These are phyloP conservation scores for Litocranius walleri DNA, from an alignment of 2,113 vertebrate species.

Conservation along the genomic window DNA sequence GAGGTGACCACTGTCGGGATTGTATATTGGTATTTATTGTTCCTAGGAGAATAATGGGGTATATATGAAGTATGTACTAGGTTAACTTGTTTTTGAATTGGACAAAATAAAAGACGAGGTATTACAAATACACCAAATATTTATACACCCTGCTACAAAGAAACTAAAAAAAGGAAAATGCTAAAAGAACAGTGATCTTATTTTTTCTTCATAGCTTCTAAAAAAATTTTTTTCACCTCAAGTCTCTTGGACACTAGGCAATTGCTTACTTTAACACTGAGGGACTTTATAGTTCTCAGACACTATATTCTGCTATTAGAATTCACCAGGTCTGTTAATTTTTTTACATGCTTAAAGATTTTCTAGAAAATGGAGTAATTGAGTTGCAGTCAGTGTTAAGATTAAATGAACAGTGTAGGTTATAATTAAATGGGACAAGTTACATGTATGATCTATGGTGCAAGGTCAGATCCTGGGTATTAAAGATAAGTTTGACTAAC, in stretches of 20 bases:
- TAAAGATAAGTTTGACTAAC: not conserved
- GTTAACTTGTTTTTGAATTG: not conserved
- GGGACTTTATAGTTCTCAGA: not conserved
- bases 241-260: not conserved
- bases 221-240: not conserved
- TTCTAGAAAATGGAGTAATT: not conserved
- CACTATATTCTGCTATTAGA: constrained; percentile 16
- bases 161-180: not conserved
- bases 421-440: constrained; percentile 1
- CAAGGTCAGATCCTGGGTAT: constrained; percentile 8
- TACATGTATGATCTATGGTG: not conserved
- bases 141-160: constrained; percentile 1
- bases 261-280: not conserved
- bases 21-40: not conserved
- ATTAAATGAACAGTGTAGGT: not conserved
- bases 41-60: not conserved
- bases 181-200: not conserved
- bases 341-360: constrained; percentile 23
- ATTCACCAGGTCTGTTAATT: not conserved
- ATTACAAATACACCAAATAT: constrained; percentile 13
- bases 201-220: not conserved
- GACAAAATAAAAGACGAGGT: constrained; percentile 12
- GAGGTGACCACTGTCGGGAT: not conserved
- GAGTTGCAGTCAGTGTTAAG: not conserved
- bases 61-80: not conserved